These are phyloP conservation scores for Perizoma flavofasciatum DNA, from an alignment of 2,888 invertebrate species.

Conservation along the genomic window DNA sequence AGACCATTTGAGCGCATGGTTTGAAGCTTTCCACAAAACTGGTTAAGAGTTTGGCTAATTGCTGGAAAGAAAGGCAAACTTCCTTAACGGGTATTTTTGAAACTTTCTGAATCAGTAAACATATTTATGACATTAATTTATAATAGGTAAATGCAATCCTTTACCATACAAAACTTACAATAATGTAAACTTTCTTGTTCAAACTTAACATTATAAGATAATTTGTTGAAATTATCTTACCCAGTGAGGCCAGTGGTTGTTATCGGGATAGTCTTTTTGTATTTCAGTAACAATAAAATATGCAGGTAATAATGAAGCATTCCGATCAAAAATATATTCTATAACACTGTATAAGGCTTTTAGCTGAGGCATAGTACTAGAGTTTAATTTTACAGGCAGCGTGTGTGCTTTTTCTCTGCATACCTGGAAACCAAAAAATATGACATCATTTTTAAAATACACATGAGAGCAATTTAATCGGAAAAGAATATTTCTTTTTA, in stretches of 20 bases:
- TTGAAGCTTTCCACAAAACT: slow-evolving; percentile 97
- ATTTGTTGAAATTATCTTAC: slow-evolving; percentile 70
- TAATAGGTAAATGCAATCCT: too few relatives aligned
- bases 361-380: slow-evolving; percentile 91
- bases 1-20: slow-evolving; percentile 97
- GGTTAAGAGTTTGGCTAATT: slow-evolving; percentile 92
- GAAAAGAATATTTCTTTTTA: too few relatives aligned
- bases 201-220: too few relatives aligned
- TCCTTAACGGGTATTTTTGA: too few relatives aligned
- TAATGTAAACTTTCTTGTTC: too few relatives aligned
- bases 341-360: slow-evolving; percentile 92
- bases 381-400: slow-evolving; percentile 90
- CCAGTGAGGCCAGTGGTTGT: slow-evolving; percentile 95
- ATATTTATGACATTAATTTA: too few relatives aligned
- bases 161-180: too few relatives aligned
- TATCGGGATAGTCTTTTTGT: slow-evolving; percentile 93
- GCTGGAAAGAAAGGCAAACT: slow-evolving; percentile 77
- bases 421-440: slow-evolving; percentile 75
- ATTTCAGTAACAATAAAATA: slow-evolving; percentile 98
- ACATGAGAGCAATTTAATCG: too few relatives aligned
- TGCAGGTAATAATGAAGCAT: slow-evolving; percentile 95
- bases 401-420: slow-evolving; percentile 95
- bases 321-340: slow-evolving; percentile 95
- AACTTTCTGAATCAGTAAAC: too few relatives aligned
- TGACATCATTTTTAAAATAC: not conserved